Evolutionary conservation across 37 sponge, comb jelly and placozoan genomes (phyloP).

Genomic region (Mnemiopsis leidyi): DNA sequence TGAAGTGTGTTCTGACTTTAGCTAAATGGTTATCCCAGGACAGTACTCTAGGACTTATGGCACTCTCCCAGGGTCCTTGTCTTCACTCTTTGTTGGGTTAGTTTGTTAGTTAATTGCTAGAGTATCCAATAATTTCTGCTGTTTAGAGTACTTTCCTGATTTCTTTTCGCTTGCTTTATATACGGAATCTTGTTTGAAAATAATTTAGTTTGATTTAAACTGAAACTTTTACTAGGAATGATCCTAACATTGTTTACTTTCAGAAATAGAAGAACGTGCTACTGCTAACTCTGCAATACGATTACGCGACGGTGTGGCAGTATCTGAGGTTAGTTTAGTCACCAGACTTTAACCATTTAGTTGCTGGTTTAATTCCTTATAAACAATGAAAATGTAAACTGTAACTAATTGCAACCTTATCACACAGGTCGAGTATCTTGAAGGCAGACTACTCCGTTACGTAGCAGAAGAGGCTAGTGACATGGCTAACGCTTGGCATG

Average conservation of each 20-base stretch:
- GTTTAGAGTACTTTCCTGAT: no score
- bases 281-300: conserved; percentile 2
- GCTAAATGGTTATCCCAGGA: conserved; percentile 50
- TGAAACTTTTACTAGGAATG: no score
- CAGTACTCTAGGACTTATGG: conserved; percentile 58
- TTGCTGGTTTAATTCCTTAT: no score
- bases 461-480: conserved; percentile 49
- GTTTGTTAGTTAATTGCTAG: no score
- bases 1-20: conserved; percentile 60
- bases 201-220: no score
- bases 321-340: conserved; percentile 19
- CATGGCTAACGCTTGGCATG: conserved; percentile 64
- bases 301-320: conserved; percentile 2
- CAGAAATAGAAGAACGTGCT: conserved; percentile 17
- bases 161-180: no score
- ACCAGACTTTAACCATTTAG: no score
- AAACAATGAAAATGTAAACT: no score
- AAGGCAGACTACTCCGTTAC: conserved; percentile 8
- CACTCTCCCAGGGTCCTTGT: conserved; percentile 20
- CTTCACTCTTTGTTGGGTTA: conserved; percentile 35
- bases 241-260: no score
- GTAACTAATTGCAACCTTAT: no score
- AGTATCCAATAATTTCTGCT: no score
- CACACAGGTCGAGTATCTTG: not conserved
- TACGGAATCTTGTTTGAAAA: no score